phyloP scores from a whole-genome alignment of 2,113 vertebrate genomes.

The Ptychochromis oligacanthus region DNA sequence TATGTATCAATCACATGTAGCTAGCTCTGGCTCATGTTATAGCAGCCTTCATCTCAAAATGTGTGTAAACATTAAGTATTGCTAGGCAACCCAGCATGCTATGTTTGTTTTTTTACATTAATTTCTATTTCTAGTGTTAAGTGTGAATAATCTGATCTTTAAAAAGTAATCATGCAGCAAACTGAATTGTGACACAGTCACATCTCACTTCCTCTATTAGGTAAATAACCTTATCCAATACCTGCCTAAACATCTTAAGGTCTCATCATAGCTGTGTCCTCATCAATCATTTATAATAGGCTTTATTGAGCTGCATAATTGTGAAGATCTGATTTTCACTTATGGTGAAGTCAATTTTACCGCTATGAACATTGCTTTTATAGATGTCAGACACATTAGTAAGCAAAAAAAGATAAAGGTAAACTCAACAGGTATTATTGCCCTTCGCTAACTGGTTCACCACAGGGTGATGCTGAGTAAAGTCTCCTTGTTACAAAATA shows the following conservation, averaged over 20 bases:
- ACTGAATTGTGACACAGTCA: not conserved
- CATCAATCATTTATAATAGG: not conserved
- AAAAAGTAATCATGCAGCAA: conserved; percentile 5
- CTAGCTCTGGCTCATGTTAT: no score
- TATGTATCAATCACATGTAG: no score
- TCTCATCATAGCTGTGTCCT: not conserved
- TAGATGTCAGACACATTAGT: no score
- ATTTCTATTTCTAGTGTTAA: no score
- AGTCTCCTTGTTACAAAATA: not conserved
- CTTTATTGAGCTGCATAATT: not conserved
- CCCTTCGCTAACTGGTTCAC: not conserved
- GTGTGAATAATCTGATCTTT: conserved; percentile 17
- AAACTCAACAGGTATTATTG: not conserved
- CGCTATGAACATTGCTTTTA: not conserved
- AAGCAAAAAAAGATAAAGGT: not conserved
- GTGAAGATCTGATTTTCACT: not conserved
- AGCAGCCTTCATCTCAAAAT: no score
- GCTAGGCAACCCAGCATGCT: no score
- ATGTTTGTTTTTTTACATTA: no score
- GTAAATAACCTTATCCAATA: not conserved
- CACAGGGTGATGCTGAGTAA: not conserved
- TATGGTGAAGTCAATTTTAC: not conserved
- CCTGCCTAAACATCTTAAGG: not conserved
- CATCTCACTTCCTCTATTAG: not conserved
- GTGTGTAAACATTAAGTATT: no score